A percentile compares a stretch with the other conserved stretches of the same genome.
Evolutionary conservation across 2,888 invertebrate genomes (phyloP).

Genomic region (Oxycera nigricornis): DNA sequence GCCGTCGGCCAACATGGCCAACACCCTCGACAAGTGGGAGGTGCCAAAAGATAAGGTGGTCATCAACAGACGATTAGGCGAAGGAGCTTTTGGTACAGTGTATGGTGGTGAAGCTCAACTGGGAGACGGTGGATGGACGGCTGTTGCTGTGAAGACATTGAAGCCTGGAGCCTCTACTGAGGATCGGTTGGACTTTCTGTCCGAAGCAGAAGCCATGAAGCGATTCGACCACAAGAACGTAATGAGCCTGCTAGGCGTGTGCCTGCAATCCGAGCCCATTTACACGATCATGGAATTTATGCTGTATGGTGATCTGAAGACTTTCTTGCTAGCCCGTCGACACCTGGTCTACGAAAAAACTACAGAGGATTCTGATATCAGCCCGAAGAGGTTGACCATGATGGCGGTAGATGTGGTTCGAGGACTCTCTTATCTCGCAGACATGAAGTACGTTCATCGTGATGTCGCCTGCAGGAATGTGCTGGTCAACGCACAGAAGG

Average conservation of each 20-base stretch:
- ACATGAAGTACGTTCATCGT: conserved; percentile 86
- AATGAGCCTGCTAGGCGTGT: conserved; percentile 83
- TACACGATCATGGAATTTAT: conserved; percentile 94
- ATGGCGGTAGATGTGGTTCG: conserved; percentile 90
- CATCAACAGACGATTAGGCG: conserved; percentile 83
- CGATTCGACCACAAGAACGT: conserved; percentile 90
- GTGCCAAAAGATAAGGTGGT: conserved; percentile 83
- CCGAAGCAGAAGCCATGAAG: conserved; percentile 95
- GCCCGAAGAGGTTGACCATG: conserved; percentile 77
- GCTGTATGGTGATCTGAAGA: conserved; percentile 91
- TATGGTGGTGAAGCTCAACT: conserved; percentile 82
- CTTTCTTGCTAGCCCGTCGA: conserved; percentile 82
- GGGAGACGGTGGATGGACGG: conserved; percentile 75
- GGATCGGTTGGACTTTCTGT: conserved; percentile 88
- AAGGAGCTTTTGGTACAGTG: conserved; percentile 92
- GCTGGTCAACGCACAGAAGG: conserved; percentile 75
- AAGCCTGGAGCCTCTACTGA: conserved; percentile 83
- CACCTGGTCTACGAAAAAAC: conserved; percentile 75
- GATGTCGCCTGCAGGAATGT: conserved; percentile 85
- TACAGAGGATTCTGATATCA: conserved; percentile 75
- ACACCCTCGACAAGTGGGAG: conserved; percentile 85
- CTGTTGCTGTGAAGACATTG: conserved; percentile 88
- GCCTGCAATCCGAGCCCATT: conserved; percentile 85
- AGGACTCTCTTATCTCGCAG: conserved; percentile 84
- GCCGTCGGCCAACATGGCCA: conserved; percentile 61